These are phyloP conservation scores for Myripristis jacobus DNA, from an alignment of 2,797 vertebrate species.

Conservation along the genomic window DNA sequence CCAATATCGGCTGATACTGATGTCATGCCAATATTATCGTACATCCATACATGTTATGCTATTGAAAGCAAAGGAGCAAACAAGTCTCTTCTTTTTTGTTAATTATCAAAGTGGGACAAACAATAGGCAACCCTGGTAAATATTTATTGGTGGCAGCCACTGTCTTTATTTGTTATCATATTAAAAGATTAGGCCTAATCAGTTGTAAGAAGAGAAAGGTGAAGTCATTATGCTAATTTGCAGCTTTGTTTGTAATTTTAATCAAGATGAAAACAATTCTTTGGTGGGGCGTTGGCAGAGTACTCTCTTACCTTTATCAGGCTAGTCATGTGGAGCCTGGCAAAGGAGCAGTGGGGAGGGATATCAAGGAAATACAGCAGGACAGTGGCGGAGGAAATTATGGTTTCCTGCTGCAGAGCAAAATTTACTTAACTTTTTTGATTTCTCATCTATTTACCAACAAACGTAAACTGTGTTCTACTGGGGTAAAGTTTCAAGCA, in stretches of 20 bases:
- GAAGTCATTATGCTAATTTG: conserved; percentile 44
- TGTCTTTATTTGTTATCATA: conserved; percentile 44
- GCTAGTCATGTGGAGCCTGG: conserved; percentile 22
- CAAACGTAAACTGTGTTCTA: background rate
- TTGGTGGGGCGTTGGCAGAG: conserved; percentile 40
- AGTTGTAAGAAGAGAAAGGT: conserved; percentile 39
- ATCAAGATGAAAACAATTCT: conserved; percentile 46
- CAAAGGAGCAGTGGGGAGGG: conserved; percentile 14
- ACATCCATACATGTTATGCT: conserved; percentile 33
- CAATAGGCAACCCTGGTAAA: conserved; percentile 44
- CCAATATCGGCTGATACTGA: too few relatives aligned
- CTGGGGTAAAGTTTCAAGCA: background rate
- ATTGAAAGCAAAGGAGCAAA: conserved; percentile 22
- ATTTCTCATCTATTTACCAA: background rate
- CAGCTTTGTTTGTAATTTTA: conserved; percentile 48
- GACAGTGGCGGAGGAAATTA: background rate
- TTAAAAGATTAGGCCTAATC: conserved; percentile 62
- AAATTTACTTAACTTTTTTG: background rate
- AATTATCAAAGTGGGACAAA: conserved; percentile 49
- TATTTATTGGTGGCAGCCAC: conserved; percentile 48
- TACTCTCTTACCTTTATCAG: conserved; percentile 29
- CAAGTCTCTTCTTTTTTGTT: conserved; percentile 23
- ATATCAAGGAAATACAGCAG: conserved; percentile 17
- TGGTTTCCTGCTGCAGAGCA: conserved; percentile 6
- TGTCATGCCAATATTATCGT: too few relatives aligned